A percentile compares a stretch with the other conserved stretches of the same genome.
Evolutionary conservation across 2,113 vertebrate genomes (phyloP).

Genomic region (Raja brachyura): DNA sequence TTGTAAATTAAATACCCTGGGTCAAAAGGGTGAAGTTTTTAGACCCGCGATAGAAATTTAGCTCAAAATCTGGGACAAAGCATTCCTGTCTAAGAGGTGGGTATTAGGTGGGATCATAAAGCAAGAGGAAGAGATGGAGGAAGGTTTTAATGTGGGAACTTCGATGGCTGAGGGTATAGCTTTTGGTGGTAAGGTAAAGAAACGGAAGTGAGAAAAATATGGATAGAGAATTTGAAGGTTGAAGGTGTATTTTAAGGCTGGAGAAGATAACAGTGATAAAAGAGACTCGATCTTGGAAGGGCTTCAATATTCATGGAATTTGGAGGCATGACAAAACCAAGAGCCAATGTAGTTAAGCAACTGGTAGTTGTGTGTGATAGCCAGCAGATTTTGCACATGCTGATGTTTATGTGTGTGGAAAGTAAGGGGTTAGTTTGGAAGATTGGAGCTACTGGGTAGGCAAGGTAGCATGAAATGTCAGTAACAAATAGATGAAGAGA

Average conservation of each 20-base stretch:
- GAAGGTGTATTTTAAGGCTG: neutral
- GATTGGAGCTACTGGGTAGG: neutral
- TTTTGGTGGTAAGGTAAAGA: neutral
- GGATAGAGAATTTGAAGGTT: neutral
- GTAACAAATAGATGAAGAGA: neutral
- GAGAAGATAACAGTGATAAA: neutral
- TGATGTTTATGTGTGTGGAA: neutral
- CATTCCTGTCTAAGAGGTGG: too few relatives aligned
- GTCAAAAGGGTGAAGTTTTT: neutral
- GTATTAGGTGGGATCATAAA: neutral
- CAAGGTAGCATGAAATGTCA: neutral
- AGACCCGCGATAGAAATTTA: neutral
- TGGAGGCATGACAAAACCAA: neutral
- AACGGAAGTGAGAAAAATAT: neutral
- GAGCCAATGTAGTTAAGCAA: neutral
- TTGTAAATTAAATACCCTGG: neutral
- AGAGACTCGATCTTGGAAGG: neutral
- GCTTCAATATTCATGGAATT: neutral
- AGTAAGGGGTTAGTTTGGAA: neutral
- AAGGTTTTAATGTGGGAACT: neutral
- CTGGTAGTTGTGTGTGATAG: neutral
- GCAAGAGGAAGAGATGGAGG: neutral
- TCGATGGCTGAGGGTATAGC: neutral
- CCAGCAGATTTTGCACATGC: neutral
- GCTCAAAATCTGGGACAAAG: neutral